Base-by-base conservation (phyloP, 2,888 invertebrate genomes). In the Xestia rhomboidea region DNA sequence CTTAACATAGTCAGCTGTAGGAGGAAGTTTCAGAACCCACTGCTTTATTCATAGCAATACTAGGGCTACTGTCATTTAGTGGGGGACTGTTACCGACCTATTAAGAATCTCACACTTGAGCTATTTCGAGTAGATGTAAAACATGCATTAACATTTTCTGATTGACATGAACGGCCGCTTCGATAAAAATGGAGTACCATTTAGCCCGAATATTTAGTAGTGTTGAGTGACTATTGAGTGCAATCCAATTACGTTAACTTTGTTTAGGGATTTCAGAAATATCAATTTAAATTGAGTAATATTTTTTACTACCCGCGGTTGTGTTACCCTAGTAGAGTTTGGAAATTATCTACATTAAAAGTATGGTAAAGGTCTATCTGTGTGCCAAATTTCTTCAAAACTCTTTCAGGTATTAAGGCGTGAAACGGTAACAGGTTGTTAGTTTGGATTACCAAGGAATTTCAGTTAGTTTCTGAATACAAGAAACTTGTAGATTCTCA, bases 161-260 rank as follows among this genome's bases (percentile, higher is more conserved):
- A 34, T 10, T 79, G 38, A 7, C 24, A 18, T 67, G 46, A 49
- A 1, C 46, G 2, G 2, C 8, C 62, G 62, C 2, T 3, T 3
- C 24, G 11, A 18, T 77, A 10, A 2, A 38, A 76, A 49, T 51
- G 49, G 21, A 38, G 49, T n/a, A 21, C 3, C 5, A 49, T 41
- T 57, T 38, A 46, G 13, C n/a, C 24, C 6, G 8, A 24, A 18
- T 30, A 21, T 51, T 51, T 70, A 44, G 15, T 46, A 79, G n/a
- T 57, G 18, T 34, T 72, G 24, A 79, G 30, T 49, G 34, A 64
- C 11, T 54, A 77, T 70, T 71, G n/a, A 64, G 49, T 79, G 64
- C 49, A 72, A 34, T 66, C 13, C 21, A 57, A 71, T 66, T 30
- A 54, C 18, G 51, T 30, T 41, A 21, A 41, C 3, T 62, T 51